Base-by-base conservation (phyloP, 2,113 vertebrate species). In the Perca schrenkii region DNA sequence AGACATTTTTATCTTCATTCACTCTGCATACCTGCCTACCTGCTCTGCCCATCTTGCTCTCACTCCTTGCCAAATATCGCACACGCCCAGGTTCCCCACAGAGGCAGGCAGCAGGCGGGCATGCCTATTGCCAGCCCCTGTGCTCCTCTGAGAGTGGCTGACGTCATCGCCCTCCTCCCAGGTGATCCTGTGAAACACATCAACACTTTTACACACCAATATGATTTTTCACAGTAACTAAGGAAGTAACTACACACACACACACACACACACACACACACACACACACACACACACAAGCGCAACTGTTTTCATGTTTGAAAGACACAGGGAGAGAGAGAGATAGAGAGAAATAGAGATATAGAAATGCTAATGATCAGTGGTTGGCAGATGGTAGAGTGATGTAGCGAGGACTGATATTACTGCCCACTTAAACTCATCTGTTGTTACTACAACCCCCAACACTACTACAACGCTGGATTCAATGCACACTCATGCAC, bases 141-240 rank as follows among this genome's bases (percentile, higher is more conserved):
- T 62, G 47, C 66, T 87, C 89, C 84, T 64, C 53, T 63, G 88
- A 84, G 90, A 88, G 36, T 21, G n/a, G 65, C 31, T 89, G 80
- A 88, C 67, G n/a, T 86, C 87, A 78, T 34, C 3, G 2, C 40
- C 76, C 95, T 92, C 90, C 88, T 94, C 95, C 95, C 95, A 96
- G 96, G 95, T 96, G 96, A 92, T 94, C 94, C 90, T 95, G 91
- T 94, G 94, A 95, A 91, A 92, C 90, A 86, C 93, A 85, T 76
- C 73, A 88, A 91, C 85, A 95, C 85, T 94, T 89, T 88, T 62
- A 60, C n/a, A 92, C 72, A 63, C 47, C 63, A 4, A 16, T 68
- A 57, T 63, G 0, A 47, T 70, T 84, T 79, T 60, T 65, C 49
- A 82, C 69, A 36, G 34, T 62, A 71, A 62, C 69, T 50, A 84